Conservation (phyloP, 2,888 invertebrate genomes). For the Eristalis tenax region DNA sequence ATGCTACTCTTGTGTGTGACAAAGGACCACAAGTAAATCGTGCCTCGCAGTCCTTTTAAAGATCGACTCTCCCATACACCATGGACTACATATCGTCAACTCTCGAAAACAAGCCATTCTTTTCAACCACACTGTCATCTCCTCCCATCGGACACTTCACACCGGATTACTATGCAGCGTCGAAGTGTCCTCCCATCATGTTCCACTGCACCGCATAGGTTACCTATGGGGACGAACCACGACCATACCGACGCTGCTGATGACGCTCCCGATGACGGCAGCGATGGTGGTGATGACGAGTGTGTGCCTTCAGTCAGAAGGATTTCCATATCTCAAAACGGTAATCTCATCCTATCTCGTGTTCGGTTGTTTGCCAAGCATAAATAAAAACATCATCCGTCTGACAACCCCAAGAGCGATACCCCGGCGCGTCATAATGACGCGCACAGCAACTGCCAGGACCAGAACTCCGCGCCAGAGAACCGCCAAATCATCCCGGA, state of each 20-base stretch:
- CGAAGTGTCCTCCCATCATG: conserved; percentile 20
- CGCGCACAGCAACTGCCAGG: conserved; percentile 2
- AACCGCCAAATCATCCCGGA: conserved; percentile 43
- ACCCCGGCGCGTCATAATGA: conserved; percentile 17
- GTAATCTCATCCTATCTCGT: conserved; percentile 42
- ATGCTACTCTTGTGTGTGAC: no score
- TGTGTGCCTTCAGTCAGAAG: conserved; percentile 27
- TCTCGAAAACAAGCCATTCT: background rate
- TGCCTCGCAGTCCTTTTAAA: no score
- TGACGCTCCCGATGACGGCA: background rate
- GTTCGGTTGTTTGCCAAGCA: conserved; percentile 45
- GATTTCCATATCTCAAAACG: conserved; percentile 35
- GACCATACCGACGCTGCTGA: background rate
- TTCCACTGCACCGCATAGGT: conserved; percentile 1
- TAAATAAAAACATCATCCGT: conserved; percentile 66
- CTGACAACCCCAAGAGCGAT: conserved; percentile 34
- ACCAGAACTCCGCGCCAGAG: conserved; percentile 15
- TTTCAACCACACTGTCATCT: conserved; percentile 4
- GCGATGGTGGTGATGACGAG: conserved; percentile 8
- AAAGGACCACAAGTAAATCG: no score
- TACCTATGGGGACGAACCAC: background rate
- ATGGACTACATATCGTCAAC: no score
- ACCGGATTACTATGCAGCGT: conserved; percentile 44
- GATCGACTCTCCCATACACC: no score
- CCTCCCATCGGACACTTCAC: background rate